Conservation (phyloP, 2,113 vertebrate species). For the Anarhynchus alexandrinus region DNA sequence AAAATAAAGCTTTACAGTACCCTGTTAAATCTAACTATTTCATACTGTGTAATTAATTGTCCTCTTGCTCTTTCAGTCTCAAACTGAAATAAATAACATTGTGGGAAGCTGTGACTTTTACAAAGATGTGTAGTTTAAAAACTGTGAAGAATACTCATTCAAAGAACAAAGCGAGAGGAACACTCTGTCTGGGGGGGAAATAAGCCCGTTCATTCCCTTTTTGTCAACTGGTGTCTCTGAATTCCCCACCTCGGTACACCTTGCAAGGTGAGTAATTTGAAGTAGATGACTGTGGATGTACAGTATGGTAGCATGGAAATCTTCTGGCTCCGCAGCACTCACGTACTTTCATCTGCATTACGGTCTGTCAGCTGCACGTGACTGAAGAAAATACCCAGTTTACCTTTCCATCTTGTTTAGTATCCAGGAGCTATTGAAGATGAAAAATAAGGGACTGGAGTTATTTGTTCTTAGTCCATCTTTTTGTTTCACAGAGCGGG, state of each 20-base stretch:
- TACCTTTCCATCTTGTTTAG: background rate
- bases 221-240: background rate
- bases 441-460: background rate
- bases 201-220: background rate
- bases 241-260: background rate
- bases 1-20: slow-evolving; percentile 27
- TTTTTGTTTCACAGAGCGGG: background rate
- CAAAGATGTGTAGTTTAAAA: slow-evolving; percentile 10
- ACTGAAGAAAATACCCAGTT: background rate
- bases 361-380: fast-evolving
- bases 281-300: background rate
- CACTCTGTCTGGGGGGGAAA: background rate
- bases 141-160: background rate
- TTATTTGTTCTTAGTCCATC: background rate
- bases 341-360: background rate
- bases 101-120: slow-evolving; percentile 41
- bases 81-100: slow-evolving; percentile 40
- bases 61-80: slow-evolving; percentile 21
- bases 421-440: background rate
- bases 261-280: background rate
- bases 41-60: slow-evolving; percentile 43
- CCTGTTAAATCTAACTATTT: slow-evolving; percentile 32
- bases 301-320: background rate
- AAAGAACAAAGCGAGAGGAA: background rate
- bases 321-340: background rate